phyloP scores from a whole-genome alignment of 2,113 vertebrate species.

The Stomatorhinus ivindoensis region DNA sequence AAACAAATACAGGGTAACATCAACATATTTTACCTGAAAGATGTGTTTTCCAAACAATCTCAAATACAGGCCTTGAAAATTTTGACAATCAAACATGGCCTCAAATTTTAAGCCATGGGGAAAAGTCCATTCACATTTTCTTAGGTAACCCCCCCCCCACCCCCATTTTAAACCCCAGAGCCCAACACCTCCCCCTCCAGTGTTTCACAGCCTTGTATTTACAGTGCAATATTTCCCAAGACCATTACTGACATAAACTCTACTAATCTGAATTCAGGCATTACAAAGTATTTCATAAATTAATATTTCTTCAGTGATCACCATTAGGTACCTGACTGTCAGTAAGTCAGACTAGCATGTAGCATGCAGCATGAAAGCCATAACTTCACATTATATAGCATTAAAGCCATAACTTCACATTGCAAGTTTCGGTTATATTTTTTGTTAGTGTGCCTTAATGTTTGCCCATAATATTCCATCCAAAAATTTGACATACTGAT shows the following conservation, averaged over 20 bases:
- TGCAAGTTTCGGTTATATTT: background rate
- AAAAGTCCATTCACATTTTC: background rate
- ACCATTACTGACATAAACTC: background rate
- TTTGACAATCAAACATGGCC: background rate
- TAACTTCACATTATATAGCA: background rate
- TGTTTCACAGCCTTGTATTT: background rate
- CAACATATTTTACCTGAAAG: background rate
- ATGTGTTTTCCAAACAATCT: background rate
- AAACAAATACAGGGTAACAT: background rate
- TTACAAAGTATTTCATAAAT: background rate
- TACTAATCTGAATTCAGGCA: background rate
- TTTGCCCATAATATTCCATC: background rate
- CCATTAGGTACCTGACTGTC: background rate
- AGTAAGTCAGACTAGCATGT: background rate
- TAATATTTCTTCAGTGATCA: background rate
- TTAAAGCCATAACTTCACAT: background rate
- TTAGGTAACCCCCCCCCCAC: background rate
- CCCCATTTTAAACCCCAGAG: background rate
- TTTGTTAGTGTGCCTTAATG: background rate
- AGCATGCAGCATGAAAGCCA: background rate
- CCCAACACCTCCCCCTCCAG: background rate
- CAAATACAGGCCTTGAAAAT: background rate
- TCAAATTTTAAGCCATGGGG: background rate
- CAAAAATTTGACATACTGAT: background rate
- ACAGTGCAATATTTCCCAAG: background rate